A percentile compares a stretch with the other conserved stretches of the same genome.
Conservation (phyloP, 2,888 invertebrate species). For the Ecdyonurus torrentis region DNA sequence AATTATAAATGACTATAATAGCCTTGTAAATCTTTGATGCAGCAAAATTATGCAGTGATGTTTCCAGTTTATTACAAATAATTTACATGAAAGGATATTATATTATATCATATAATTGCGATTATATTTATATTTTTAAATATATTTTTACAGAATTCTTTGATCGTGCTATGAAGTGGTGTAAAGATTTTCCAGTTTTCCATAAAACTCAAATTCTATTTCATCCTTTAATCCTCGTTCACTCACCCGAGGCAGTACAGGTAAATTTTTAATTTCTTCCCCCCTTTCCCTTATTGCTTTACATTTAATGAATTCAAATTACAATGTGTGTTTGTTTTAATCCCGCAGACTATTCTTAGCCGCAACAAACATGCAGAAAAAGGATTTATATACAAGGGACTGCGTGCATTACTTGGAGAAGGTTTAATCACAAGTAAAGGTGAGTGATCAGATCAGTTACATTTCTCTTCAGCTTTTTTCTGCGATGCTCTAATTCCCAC, state of each 20-base stretch:
- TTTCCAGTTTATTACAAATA: too few relatives aligned
- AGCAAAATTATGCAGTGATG: too few relatives aligned
- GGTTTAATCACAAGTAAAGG: slow-evolving; percentile 18
- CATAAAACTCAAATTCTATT: slow-evolving; percentile 14
- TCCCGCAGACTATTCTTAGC: slow-evolving; percentile 17
- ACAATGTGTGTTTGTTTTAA: too few relatives aligned
- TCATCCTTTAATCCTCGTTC: slow-evolving; percentile 15
- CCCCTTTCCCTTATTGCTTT: too few relatives aligned
- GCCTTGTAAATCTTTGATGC: too few relatives aligned
- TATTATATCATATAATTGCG: too few relatives aligned
- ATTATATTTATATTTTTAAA: too few relatives aligned
- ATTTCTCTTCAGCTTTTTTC: background rate
- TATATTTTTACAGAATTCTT: slow-evolving; percentile 16
- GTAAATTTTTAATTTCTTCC: slow-evolving; percentile 9
- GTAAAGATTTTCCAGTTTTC: slow-evolving; percentile 12
- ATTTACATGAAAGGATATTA: too few relatives aligned
- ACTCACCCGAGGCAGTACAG: slow-evolving; percentile 16
- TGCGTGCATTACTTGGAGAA: slow-evolving; percentile 17
- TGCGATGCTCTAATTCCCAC: background rate
- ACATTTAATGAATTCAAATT: too few relatives aligned
- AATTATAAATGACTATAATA: too few relatives aligned
- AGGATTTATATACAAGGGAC: slow-evolving; percentile 15
- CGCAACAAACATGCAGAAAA: slow-evolving; percentile 17
- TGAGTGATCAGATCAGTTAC: slow-evolving; percentile 6
- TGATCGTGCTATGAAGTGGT: slow-evolving; percentile 13